These are phyloP conservation scores for Apogon talboti DNA, from an alignment of 2,797 vertebrate genomes.

Conservation along the genomic window DNA sequence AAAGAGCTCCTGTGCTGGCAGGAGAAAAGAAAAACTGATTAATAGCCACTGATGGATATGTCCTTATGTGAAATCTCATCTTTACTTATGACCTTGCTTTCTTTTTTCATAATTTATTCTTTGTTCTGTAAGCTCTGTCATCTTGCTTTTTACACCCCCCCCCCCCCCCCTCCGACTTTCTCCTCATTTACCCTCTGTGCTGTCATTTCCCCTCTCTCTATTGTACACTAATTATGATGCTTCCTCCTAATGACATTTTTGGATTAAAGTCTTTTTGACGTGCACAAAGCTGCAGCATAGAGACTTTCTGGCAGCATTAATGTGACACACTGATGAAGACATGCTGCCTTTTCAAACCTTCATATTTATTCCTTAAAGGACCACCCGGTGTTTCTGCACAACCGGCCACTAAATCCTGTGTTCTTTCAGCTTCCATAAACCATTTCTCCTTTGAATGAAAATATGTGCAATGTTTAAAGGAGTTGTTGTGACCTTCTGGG, in stretches of 20 bases:
- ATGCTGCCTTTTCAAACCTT: no score
- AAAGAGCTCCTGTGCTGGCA: background rate
- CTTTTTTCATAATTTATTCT: conserved; percentile 16
- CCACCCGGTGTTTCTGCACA: no score
- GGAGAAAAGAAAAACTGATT: background rate
- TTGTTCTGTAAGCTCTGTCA: conserved; percentile 12
- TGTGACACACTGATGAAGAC: no score
- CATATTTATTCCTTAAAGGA: no score
- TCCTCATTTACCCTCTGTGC: background rate
- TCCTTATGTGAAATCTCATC: conserved; percentile 39
- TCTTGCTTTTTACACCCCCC: background rate
- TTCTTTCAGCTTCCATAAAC: no score
- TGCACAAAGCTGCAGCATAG: background rate
- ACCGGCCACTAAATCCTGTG: no score
- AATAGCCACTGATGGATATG: conserved; percentile 5
- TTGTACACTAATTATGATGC: conserved; percentile 23
- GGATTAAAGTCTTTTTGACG: conserved; percentile 20
- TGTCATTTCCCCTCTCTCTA: background rate
- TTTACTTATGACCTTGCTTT: background rate
- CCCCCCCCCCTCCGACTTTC: background rate
- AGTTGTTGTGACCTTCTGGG: no score
- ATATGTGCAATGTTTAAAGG: no score
- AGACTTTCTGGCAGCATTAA: background rate
- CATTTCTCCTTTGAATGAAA: no score
- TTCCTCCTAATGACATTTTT: conserved; percentile 29